phyloP scores from a whole-genome alignment of 2,797 vertebrate species.

The Neosalanx taihuensis region DNA sequence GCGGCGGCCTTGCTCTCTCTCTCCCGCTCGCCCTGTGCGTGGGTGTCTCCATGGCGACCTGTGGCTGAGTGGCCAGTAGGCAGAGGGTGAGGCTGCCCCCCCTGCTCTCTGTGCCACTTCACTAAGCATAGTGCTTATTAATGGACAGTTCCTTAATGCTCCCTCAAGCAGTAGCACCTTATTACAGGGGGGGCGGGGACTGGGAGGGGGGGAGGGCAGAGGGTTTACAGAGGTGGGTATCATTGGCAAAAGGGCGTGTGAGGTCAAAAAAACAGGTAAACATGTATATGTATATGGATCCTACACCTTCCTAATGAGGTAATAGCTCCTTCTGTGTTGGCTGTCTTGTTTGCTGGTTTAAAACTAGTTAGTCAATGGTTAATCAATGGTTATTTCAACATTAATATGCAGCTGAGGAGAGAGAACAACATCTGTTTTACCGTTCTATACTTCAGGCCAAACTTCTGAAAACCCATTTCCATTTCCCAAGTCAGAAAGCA shows the following conservation, averaged over 20 bases:
- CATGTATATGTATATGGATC: neutral
- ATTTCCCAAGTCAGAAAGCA: constrained; percentile 59
- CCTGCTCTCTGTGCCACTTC: constrained; percentile 60
- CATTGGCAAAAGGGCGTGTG: constrained; percentile 21
- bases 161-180: constrained; percentile 57
- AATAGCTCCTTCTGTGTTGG: no score
- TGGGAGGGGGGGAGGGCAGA: neutral
- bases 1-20: constrained; percentile 38
- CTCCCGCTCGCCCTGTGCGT: constrained; percentile 41
- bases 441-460: constrained; percentile 30
- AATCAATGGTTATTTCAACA: no score
- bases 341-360: no score
- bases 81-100: constrained; percentile 64
- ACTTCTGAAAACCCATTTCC: constrained; percentile 28
- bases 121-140: constrained; percentile 67
- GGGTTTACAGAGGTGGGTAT: neutral
- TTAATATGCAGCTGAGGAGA: neutral
- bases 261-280: constrained; percentile 2
- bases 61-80: constrained; percentile 60
- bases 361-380: no score
- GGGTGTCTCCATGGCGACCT: constrained; percentile 73
- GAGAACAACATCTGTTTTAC: neutral
- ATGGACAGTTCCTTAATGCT: constrained; percentile 57
- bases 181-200: constrained; percentile 24
- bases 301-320: no score